Base-by-base conservation (phyloP, 2,797 vertebrate species). In the Aldrovandia affinis region DNA sequence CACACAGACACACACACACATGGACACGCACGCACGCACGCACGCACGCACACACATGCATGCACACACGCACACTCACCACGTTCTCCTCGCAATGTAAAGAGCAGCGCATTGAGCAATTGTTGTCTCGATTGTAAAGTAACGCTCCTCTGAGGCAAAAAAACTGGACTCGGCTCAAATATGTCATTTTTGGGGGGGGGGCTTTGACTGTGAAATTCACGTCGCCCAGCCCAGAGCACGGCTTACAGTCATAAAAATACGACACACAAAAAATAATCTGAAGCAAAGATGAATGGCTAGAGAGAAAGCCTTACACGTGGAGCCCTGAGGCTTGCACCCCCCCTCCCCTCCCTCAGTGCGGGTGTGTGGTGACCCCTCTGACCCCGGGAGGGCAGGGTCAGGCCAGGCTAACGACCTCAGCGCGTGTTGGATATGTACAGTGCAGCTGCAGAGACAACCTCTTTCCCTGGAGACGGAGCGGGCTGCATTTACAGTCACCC, bases 401-500 rank as follows among this genome's bases (percentile, higher is more conserved):
- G 39, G 39, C 1, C 20, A 3, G 70, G 70, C 39, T 44, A 75
- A 75, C 22, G 18, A n/a, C 70, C 70, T 75, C 70, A 25, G 18
- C 18, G 20, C 0, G 15, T 0, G 55, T 20, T 15, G 2, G 0
- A 20, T 20, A 15, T 10, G 70, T 75, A 42, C 70, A 75, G 70
- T 22, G 20, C 5, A 75, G 36, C 63, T 68, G 63, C 10, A 36
- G 36, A 25, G 18, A 15, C 55, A 1, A 44, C 77, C 47, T 12
- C 44, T 22, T 42, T 42, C 77, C 44, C 44, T 30, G 15, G 22
- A n/a, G n/a, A 28, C 63, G 14, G 4, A 65, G 47, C 12, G 47
- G 12, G 12, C 47, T 12, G 6, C 47, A 93, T 88, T 94, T 93
- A 94, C 30, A 0, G 44, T 90, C 90, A 87, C 88, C 92, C 93